Evolutionary conservation across 2,797 vertebrate genomes (phyloP), one percentile per base, ranked within the genome.

Genomic region (Brachyalestes nurse): DNA sequence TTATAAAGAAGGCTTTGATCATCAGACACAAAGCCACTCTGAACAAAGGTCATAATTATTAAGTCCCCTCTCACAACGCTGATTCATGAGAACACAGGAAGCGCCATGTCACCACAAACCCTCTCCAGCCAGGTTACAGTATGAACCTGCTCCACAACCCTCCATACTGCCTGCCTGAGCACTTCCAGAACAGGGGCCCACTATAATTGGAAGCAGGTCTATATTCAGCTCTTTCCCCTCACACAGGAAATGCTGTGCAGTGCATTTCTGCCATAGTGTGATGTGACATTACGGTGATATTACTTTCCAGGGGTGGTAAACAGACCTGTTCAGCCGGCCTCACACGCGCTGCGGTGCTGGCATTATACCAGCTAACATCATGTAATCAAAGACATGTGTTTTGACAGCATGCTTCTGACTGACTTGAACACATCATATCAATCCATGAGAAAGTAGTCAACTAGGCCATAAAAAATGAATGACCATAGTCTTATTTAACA

Each of bases 181-280:
- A 60, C 74, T 69, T 74, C 69, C 57, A 42, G 61, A 77, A 77
- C 73, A 66, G 78, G 49, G 34, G 25, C 8, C 6, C 49, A 49
- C 58, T 83, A 67, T 78, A 81, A 83, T 40, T 78, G 60, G 62
- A 67, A 28, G 25, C 34, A 75, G 84, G 60, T 66, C 75, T 85
- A 76, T 40, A 71, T 80, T 23, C 61, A 57, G 74, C 73, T n/a
- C 28, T 17, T 70, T 38, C 21, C 21, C 51, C 38, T 67, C 75
- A 66, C 53, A 47, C 53, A 72, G 81, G 79, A 78, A 81, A 40
- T 53, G 0, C 9, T 19, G 1, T 58, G 8, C 38, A 58, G 49
- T 42, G 58, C 74, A 80, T 80, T 61, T 78, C 14, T 81, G 40
- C 62, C 73, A 21, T 69, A 57, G 71, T 53, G 58, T 64, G 65